These are phyloP conservation scores for Leucoraja ocellata DNA, from an alignment of 2,797 vertebrate species.

Conservation along the genomic window DNA sequence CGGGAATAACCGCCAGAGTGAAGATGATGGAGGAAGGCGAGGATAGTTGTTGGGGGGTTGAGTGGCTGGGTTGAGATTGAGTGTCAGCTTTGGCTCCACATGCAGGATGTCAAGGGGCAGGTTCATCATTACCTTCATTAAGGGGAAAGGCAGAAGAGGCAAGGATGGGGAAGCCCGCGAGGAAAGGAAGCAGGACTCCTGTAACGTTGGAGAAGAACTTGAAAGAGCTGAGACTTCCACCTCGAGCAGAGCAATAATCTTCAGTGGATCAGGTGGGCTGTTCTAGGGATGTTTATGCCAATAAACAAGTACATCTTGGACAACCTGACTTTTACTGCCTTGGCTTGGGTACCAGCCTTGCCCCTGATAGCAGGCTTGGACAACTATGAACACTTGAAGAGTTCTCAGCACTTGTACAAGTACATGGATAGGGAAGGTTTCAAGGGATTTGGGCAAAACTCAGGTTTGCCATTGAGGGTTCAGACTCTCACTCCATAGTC, in stretches of 20 bases:
- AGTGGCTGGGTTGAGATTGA: neutral
- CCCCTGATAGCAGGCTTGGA: neutral
- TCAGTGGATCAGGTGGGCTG: slow-evolving; percentile 6
- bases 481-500: too few relatives aligned
- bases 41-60: neutral
- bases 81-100: neutral
- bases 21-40: neutral
- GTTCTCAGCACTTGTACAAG: too few relatives aligned
- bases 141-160: neutral
- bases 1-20: neutral
- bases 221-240: neutral
- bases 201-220: neutral
- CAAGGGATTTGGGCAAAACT: too few relatives aligned
- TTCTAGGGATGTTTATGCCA: neutral
- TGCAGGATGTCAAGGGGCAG: slow-evolving; percentile 20
- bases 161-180: neutral
- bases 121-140: slow-evolving; percentile 30
- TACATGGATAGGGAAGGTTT: too few relatives aligned
- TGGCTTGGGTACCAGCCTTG: neutral
- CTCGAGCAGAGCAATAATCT: too few relatives aligned
- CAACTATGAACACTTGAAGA: too few relatives aligned
- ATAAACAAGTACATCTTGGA: neutral
- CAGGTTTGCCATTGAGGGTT: too few relatives aligned
- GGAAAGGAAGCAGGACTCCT: neutral
- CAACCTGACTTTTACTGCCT: too few relatives aligned